Conservation (phyloP, 2,113 vertebrate species). For the Hyperopisus bebe region DNA sequence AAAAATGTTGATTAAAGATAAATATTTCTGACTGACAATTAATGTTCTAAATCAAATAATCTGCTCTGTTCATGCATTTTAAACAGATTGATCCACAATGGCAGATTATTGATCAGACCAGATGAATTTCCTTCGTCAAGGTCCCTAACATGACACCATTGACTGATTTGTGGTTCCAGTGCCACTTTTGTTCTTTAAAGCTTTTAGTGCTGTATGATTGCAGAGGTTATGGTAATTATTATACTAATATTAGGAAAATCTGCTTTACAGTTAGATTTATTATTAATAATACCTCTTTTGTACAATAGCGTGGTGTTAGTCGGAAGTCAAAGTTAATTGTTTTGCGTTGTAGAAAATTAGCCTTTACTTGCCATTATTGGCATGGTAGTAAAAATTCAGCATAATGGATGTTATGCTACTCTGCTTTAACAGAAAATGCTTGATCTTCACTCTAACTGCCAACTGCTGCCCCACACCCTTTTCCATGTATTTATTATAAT, state of each 20-base stretch:
- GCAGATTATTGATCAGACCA: constrained; percentile 30
- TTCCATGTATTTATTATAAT: not conserved
- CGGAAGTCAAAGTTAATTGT: not conserved
- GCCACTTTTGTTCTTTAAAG: not conserved
- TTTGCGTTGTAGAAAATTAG: not conserved
- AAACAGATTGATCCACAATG: constrained; percentile 20
- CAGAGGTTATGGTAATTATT: not conserved
- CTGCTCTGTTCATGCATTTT: constrained; percentile 14
- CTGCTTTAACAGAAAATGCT: not conserved
- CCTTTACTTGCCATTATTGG: not conserved
- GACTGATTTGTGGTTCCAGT: not conserved
- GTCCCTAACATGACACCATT: constrained; percentile 36
- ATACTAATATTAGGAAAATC: not conserved
- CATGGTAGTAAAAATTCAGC: not conserved
- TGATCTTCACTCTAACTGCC: not conserved
- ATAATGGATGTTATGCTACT: not conserved
- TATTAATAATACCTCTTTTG: not conserved
- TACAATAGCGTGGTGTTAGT: not conserved
- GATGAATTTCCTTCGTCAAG: constrained; percentile 25
- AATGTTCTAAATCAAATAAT: not conserved
- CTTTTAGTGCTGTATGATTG: not conserved
- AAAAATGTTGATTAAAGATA: not conserved
- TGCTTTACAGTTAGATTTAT: not conserved
- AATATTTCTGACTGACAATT: not conserved
- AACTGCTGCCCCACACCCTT: not conserved